These are phyloP conservation scores for Prionace glauca DNA, from an alignment of 2,797 vertebrate species.

Conservation along the genomic window DNA sequence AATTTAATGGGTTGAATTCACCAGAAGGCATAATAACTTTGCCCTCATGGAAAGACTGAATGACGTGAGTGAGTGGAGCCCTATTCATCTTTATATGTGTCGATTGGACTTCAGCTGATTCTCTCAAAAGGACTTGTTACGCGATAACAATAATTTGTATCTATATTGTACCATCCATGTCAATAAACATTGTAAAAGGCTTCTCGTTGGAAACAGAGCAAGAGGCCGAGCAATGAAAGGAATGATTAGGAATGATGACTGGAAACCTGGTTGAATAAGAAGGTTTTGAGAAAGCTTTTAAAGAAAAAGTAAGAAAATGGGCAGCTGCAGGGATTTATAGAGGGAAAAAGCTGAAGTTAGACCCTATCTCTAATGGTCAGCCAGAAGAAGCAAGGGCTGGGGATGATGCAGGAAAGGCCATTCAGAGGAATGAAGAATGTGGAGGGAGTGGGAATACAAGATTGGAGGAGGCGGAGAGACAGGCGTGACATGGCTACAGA, in stretches of 20 bases:
- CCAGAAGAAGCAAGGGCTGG: neutral
- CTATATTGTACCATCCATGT: neutral
- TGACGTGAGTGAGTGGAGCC: neutral
- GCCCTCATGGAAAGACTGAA: neutral
- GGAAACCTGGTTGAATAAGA: neutral
- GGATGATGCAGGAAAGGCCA: neutral
- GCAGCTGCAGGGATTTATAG: neutral
- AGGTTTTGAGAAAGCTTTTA: neutral
- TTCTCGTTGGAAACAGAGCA: neutral
- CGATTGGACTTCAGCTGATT: neutral
- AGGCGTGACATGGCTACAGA: neutral
- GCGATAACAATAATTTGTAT: neutral
- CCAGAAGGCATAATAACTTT: neutral
- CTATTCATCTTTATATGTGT: neutral
- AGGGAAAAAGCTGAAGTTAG: neutral
- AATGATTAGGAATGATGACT: neutral
- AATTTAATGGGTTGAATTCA: neutral
- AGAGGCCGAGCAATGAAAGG: neutral
- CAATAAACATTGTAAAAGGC: neutral
- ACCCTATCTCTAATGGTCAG: neutral
- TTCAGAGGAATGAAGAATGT: neutral
- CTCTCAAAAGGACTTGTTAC: neutral
- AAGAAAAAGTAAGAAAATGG: neutral
- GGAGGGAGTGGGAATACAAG: neutral
- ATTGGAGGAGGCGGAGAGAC: neutral